Evolutionary conservation across 2,797 vertebrate species (phyloP), one percentile per base, ranked within the genome.

Genomic region (Hipposideros larvatus): DNA sequence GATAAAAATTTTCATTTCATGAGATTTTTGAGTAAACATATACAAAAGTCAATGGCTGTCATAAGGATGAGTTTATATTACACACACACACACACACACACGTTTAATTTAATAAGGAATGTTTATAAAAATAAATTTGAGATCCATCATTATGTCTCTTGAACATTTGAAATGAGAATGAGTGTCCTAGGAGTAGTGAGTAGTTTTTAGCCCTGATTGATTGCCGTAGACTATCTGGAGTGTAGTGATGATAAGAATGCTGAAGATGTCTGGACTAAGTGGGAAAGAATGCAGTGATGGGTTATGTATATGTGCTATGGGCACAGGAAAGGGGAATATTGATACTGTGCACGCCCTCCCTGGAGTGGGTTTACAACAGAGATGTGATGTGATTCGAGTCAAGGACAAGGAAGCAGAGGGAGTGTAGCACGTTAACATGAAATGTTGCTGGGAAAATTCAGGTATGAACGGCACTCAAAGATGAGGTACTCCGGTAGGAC

Each of bases 41-140:
- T 48, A 28, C 7, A 93, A 53, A 90, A 95, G 18, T 77, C 8
- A 88, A 55, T 46, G 71, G 57, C 7, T 28, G 1, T 46, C 73
- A 73, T 48, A 51, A 66, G 7, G 37, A 41, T 53, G 16, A 68
- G 8, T n/a, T 46, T 80, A 15, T 22, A 16, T 41, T 41, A 48
- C 48, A 31, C 18, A 57, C 4, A 66, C 1, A 53, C 19, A 87
- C 19, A 48, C 57, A 91, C 46, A 26, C 26, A 68, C 53, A 59
- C 82, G 24, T 26, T 51, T 71, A 66, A 79, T 37, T 75, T 93
- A 65, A 79, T 84, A 65, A 51, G 11, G 11, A 43, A 26, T 28
- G 59, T 7, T 61, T 11, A 87, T 55, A 84, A 95, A 88, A 73
- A 68, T 57, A 79, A 86, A 66, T 51, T 80, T 57, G 51, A 95